Evolutionary conservation across 2,113 vertebrate genomes (phyloP).

Genomic region (Callorhinus ursinus): DNA sequence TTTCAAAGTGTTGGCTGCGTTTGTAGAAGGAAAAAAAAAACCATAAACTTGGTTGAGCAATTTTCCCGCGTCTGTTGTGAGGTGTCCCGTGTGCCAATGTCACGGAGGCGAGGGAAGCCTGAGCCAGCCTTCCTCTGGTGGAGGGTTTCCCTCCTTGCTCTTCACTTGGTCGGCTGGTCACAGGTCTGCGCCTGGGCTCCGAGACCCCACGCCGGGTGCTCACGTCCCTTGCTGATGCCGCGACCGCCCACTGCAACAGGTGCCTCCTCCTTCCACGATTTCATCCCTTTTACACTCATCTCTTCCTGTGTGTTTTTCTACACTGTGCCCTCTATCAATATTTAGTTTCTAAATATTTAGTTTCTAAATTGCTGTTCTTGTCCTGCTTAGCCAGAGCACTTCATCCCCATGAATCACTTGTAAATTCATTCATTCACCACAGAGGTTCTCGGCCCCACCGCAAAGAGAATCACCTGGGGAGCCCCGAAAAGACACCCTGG

Average conservation of each 20-base stretch:
- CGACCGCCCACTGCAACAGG: no score
- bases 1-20: background rate
- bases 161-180: background rate
- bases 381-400: background rate
- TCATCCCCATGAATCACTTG: background rate
- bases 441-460: background rate
- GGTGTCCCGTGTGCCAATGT: background rate
- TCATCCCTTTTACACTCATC: background rate
- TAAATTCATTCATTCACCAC: background rate
- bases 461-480: background rate
- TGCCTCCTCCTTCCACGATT: background rate
- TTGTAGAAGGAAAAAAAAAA: background rate
- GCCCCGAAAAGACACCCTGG: background rate
- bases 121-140: accelerated
- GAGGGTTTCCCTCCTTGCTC: background rate
- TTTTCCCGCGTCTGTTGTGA: background rate
- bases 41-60: background rate
- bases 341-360: slow-evolving; percentile 49
- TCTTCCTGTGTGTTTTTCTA: background rate
- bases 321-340: background rate
- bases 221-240: background rate
- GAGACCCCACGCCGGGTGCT: accelerated
- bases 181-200: accelerated
- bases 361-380: background rate
- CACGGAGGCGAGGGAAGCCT: no score